Percentiles rank a stretch among this genome's conserved stretches.
These are phyloP conservation scores for Spodoptera litura DNA, from an alignment of 1,140 invertebrate genomes.

Conservation along the genomic window DNA sequence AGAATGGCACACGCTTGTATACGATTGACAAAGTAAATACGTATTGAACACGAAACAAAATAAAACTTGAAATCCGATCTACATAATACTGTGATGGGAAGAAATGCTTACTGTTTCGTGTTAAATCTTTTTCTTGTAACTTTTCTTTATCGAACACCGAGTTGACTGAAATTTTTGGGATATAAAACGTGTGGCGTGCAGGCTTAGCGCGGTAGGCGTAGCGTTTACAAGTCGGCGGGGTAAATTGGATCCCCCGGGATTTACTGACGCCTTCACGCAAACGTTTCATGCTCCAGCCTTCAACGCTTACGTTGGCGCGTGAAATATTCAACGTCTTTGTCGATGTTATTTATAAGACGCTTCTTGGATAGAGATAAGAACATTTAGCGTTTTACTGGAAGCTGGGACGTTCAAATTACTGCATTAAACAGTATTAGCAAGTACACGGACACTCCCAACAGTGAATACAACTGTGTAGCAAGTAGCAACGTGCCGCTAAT, in stretches of 20 bases:
- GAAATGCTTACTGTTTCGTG: constrained; percentile 44
- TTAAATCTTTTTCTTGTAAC: constrained; percentile 39
- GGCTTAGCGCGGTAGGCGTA: constrained; percentile 64
- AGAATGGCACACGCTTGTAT: constrained; percentile 15
- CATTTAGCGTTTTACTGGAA: constrained; percentile 51
- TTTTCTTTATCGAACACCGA: constrained; percentile 62
- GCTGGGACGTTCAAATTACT: constrained; percentile 14
- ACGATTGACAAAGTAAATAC: constrained; percentile 11
- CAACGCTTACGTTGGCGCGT: constrained; percentile 64
- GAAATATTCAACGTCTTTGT: constrained; percentile 74
- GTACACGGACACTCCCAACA: neutral
- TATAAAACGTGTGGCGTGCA: constrained; percentile 64
- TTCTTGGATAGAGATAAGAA: constrained; percentile 56
- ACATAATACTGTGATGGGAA: constrained; percentile 41
- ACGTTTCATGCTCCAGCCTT: constrained; percentile 54
- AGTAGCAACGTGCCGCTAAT: constrained; percentile 4
- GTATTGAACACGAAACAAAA: constrained; percentile 38
- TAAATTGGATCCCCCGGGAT: constrained; percentile 79
- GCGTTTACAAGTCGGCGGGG: constrained; percentile 65
- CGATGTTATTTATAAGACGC: constrained; percentile 60
- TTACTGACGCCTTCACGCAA: constrained; percentile 69
- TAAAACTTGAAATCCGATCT: constrained; percentile 46
- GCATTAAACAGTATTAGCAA: constrained; percentile 8
- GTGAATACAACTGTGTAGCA: constrained; percentile 11
- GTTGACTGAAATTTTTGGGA: constrained; percentile 63